Base-by-base conservation (phyloP, 2,113 vertebrate species). In the Hypomesus transpacificus region DNA sequence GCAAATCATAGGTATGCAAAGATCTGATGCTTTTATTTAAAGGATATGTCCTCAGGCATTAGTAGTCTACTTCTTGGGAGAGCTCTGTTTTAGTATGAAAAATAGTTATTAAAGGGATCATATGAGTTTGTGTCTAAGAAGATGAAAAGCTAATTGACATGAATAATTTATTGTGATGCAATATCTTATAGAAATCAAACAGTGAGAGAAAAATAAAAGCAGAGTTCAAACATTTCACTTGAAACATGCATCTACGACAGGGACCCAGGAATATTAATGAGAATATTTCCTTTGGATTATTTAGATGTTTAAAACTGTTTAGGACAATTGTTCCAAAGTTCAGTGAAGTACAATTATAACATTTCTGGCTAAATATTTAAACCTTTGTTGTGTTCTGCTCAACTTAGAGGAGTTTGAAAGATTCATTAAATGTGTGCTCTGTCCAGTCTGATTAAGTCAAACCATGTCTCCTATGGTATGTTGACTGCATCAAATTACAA, bases 91-190 rank as follows among this genome's bases (percentile, higher is more conserved):
- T 87, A 90, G 88, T 92, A 89, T 90, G 93, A 95, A 97, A 95
- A 95, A 96, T 94, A 94, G 93, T 94, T 95, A 94, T 96, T 94
- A 92, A 94, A 91, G 90, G 85, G 91, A 96, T 96, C 94, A 95
- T 91, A 95, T 93, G 91, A 93, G 92, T 91, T 91, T 88, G 79
- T 86, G 91, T 94, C 92, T 93, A 89, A 89, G 87, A 93, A 96
- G 94, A 95, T 96, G 92, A 96, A 94, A 94, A 93, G 90, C 89
- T 90, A 91, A 90, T 91, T 92, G 91, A 89, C 78, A 90, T 93
- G 87, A 92, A 90, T 91, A 90, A 90, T 92, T 86, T 90, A 90
- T 91, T 84, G 82, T 89, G 79, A 86, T 86, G 85, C 86, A 79
- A 87, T 90, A 87, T 90, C 88, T 89, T 88, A 85, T 88, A 92